Percentiles rank a stretch among this genome's conserved stretches.
Evolutionary conservation across 2,113 vertebrate genomes (phyloP).

Genomic region (Salvelinus fontinalis): DNA sequence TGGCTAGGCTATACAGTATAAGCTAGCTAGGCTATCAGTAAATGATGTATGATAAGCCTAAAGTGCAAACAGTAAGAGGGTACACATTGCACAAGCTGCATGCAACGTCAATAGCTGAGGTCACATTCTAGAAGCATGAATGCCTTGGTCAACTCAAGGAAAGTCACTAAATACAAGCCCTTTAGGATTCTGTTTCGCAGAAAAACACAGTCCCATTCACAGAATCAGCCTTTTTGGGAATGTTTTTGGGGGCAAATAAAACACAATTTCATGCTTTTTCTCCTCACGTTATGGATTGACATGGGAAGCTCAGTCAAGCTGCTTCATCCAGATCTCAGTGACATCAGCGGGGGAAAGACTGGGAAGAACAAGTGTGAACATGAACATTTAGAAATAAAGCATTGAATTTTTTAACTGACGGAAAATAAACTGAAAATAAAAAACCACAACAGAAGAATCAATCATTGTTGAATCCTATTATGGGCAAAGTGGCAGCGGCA

Average conservation of each 20-base stretch:
- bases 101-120: not conserved
- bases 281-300: not conserved
- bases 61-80: not conserved
- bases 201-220: too few species aligned
- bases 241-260: too few species aligned
- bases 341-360: not conserved
- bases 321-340: not conserved
- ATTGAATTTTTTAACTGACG: not conserved
- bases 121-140: not conserved
- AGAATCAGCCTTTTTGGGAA: not conserved
- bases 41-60: not conserved
- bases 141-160: not conserved
- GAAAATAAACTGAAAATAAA: not conserved
- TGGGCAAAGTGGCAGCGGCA: too few species aligned
- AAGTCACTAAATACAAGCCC: not conserved
- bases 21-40: too few species aligned
- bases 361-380: not conserved
- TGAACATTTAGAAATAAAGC: not conserved
- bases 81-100: too few species aligned
- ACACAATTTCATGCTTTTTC: not conserved
- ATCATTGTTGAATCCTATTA: not conserved
- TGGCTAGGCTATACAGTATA: too few species aligned
- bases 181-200: too few species aligned
- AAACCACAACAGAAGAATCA: not conserved
- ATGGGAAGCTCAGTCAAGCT: not conserved